These are phyloP conservation scores for Cyanoliseus patagonus DNA, from an alignment of 2,113 vertebrate genomes.

Conservation along the genomic window DNA sequence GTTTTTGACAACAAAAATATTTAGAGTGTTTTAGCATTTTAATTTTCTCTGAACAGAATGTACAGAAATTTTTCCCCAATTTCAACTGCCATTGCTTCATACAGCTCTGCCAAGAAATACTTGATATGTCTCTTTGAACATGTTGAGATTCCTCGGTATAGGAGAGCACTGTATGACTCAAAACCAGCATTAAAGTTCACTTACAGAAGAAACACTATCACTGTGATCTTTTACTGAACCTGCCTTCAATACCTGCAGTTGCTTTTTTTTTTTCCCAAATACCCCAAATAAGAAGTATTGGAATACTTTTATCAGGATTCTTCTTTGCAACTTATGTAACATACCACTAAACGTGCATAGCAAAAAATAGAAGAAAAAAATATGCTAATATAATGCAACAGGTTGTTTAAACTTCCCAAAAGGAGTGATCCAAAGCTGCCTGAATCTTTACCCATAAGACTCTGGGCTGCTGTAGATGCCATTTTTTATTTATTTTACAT, in stretches of 20 bases:
- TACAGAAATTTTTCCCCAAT: neutral
- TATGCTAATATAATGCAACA: neutral
- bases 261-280: neutral
- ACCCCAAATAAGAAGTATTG: neutral
- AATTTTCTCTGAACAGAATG: neutral
- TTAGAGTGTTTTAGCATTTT: neutral
- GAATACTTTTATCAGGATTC: neutral
- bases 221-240: neutral
- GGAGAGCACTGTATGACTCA: neutral
- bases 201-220: neutral
- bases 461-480: neutral
- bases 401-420: neutral
- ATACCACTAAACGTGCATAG: rapidly evolving
- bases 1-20: neutral
- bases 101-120: neutral
- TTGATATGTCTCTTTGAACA: neutral
- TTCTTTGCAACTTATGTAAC: neutral
- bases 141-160: neutral
- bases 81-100: neutral
- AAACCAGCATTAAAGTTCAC: neutral
- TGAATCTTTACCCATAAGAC: neutral
- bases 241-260: neutral
- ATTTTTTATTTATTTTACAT: neutral
- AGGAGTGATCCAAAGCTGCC: neutral
- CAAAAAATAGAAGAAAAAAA: neutral